These are phyloP conservation scores for Drosophila littoralis DNA, from an alignment of 1,140 invertebrate genomes.

Conservation along the genomic window DNA sequence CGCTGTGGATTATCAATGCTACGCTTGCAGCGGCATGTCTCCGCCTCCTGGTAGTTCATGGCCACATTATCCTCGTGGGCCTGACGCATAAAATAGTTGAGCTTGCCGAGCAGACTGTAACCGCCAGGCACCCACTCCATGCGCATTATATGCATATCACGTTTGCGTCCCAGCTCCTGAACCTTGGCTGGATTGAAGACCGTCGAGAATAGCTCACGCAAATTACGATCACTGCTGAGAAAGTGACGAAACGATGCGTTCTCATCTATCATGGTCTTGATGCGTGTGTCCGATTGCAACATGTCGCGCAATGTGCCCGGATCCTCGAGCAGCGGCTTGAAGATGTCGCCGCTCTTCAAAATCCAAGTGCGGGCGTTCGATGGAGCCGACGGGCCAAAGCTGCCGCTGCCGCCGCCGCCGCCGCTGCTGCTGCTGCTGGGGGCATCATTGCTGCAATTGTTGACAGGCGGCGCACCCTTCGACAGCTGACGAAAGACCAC, in stretches of 20 bases:
- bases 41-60: conserved; percentile 24
- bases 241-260: conserved; percentile 43
- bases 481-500: conserved; percentile 43
- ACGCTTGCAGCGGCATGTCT: no score
- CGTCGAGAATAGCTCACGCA: conserved; percentile 40
- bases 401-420: background rate
- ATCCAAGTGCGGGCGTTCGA: background rate
- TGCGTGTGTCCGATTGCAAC: conserved; percentile 33
- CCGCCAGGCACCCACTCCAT: conserved; percentile 57
- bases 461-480: background rate
- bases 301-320: conserved; percentile 30
- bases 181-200: conserved; percentile 49
- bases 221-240: conserved; percentile 59
- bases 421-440: background rate
- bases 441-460: background rate
- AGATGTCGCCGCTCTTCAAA: background rate
- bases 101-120: conserved; percentile 12
- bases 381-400: background rate
- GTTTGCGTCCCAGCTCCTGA: conserved; percentile 49
- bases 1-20: conserved; percentile 46
- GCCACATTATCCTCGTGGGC: conserved; percentile 58
- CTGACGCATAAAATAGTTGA: conserved; percentile 34
- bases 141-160: conserved; percentile 51
- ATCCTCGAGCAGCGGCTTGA: conserved; percentile 29
- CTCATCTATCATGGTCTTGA: conserved; percentile 37